Base-by-base conservation (phyloP, 2,113 vertebrate genomes). In the Chlamydotis undulata region DNA sequence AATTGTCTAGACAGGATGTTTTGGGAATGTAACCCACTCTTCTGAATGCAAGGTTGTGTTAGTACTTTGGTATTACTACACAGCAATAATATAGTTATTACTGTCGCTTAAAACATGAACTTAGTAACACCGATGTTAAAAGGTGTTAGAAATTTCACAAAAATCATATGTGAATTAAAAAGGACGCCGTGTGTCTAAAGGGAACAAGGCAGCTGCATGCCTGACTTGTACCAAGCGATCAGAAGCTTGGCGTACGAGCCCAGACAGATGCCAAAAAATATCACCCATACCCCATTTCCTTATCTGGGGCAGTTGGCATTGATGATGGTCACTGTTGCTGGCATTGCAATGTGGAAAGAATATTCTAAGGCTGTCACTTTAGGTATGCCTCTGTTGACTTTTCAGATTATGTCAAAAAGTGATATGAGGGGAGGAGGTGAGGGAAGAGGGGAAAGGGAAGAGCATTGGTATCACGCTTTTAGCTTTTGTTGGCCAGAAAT, bases 1-100 rank as follows among this genome's bases (percentile, higher is more conserved):
- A 87, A 89, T 95, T 90, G 92, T 89, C 95, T 93, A 87, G 88
- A 95, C 88, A 96, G 96, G 76, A 84, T 92, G 33, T 93, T 96
- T 94, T 74, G 73, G 65, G 56, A 94, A 59, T 61, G 33, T 75
- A 83, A 67, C 39, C 23, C 7, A 3, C 68, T 59, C 47, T 68
- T 60, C 90, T 92, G 57, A 94, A 69, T 55, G 73, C 76, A 47
- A 8, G 18, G 45, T 43, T 88, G 8, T 90, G 31, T 87, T 93
- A 68, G 17, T n/a, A 53, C 56, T 81, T 82, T 64, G 39, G 31
- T 79, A 49, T 78, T 89, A 56, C 80, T 84, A 8, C 1, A 1
- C 52, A 84, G 68, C 56, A 73, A 11, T 84, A 39, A 49, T 59
- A 9, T 8, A 39, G 43, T 65, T 88, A 83, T 29, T 93, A 14